A percentile compares a stretch with the other conserved stretches of the same genome.
Evolutionary conservation across 2,113 vertebrate species (phyloP).

Genomic region (Euleptes europaea): DNA sequence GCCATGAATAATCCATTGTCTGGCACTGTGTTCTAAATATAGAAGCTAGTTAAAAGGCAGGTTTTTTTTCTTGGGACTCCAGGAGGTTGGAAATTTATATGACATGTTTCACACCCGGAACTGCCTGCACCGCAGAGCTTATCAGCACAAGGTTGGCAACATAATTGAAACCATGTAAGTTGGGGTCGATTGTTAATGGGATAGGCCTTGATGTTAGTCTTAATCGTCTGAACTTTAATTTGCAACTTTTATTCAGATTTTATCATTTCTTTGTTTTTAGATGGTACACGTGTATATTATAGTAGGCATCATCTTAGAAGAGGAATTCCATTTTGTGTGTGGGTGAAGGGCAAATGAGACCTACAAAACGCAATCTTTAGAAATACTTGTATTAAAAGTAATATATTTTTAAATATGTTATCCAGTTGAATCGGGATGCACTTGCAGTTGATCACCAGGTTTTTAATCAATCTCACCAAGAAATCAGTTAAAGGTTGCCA

Average conservation of each 20-base stretch:
- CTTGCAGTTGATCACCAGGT: background rate
- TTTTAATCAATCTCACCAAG: background rate
- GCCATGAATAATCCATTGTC: background rate
- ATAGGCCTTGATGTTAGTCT: background rate
- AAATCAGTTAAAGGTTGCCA: background rate
- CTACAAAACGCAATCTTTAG: background rate
- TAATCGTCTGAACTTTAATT: background rate
- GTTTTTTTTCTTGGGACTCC: constrained; percentile 49
- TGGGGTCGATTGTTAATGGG: background rate
- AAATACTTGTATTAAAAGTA: background rate
- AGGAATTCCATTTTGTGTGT: background rate
- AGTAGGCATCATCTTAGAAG: too few species aligned
- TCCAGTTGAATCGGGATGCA: background rate
- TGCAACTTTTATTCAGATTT: too few species aligned
- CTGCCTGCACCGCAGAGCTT: constrained; percentile 89
- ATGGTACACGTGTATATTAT: background rate
- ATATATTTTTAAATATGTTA: background rate
- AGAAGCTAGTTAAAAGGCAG: background rate
- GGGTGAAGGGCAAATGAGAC: background rate
- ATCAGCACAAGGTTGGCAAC: constrained; percentile 92
- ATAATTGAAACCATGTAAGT: constrained; percentile 95
- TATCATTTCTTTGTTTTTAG: background rate
- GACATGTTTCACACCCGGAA: constrained; percentile 95
- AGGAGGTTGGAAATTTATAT: constrained; percentile 93
- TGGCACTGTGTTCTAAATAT: background rate